Evolutionary conservation across 2,797 vertebrate genomes (phyloP).

Genomic region (Leucoraja ocellata): DNA sequence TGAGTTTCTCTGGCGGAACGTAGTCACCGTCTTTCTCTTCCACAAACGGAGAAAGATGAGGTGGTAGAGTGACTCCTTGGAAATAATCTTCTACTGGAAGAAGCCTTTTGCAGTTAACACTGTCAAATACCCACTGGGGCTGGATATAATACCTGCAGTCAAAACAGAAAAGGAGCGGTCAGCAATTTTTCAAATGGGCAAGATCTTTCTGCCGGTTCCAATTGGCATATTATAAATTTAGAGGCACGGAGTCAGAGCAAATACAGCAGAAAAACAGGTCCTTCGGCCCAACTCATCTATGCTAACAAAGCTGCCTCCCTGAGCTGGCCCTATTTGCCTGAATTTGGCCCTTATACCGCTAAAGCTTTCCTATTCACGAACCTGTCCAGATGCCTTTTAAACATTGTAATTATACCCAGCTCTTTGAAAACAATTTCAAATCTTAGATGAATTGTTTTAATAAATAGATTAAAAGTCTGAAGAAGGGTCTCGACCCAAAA

Average conservation of each 20-base stretch:
- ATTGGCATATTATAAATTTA: background rate
- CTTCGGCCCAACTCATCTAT: too few species aligned
- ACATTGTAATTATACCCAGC: too few species aligned
- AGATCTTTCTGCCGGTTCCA: background rate
- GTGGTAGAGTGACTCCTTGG: slow-evolving; percentile 75
- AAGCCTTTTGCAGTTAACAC: slow-evolving; percentile 72
- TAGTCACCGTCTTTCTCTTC: slow-evolving; percentile 91
- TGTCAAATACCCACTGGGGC: slow-evolving; percentile 94
- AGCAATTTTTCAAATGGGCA: background rate
- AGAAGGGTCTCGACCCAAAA: too few species aligned
- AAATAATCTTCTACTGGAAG: slow-evolving; percentile 87
- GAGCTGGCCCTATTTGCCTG: too few species aligned
- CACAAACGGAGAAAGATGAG: slow-evolving; percentile 89
- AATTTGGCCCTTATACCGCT: too few species aligned
- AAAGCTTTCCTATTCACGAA: too few species aligned
- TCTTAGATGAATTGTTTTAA: too few species aligned
- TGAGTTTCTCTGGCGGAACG: slow-evolving; percentile 85
- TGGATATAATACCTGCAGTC: slow-evolving; percentile 80
- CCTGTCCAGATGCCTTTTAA: too few species aligned
- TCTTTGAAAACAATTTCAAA: too few species aligned
- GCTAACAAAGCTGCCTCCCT: too few species aligned
- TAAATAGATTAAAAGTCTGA: too few species aligned
- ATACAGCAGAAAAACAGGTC: too few species aligned
- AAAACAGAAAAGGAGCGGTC: background rate
- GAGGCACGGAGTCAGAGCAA: background rate